A percentile compares a stretch with the other conserved stretches of the same genome.
phyloP scores from a whole-genome alignment of 2,888 invertebrate species.

The Minunthozetes semirufus region DNA sequence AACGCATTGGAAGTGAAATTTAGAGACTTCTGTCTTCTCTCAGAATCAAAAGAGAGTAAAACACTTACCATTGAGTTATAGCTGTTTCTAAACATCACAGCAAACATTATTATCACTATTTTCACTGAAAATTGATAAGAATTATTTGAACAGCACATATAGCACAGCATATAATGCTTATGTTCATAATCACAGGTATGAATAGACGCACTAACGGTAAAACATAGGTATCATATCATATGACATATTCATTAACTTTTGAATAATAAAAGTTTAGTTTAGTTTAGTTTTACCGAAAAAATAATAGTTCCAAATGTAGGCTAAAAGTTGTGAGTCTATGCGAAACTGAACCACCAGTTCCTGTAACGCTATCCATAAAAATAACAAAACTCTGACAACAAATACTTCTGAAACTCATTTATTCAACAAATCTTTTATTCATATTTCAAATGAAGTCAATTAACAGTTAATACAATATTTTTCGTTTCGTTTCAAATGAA shows the following conservation, averaged over 20 bases:
- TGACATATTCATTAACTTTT: neutral
- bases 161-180: no score
- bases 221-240: neutral
- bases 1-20: neutral
- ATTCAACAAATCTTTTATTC: neutral
- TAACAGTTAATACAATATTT: neutral
- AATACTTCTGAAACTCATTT: no score
- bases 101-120: neutral
- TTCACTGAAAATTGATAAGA: neutral
- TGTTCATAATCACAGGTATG: neutral
- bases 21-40: neutral
- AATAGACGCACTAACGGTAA: neutral
- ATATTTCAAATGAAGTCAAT: neutral
- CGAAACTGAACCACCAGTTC: neutral
- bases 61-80: neutral
- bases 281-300: neutral
- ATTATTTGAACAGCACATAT: neutral
- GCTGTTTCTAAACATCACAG: slow-evolving; percentile 7
- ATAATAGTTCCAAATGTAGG: neutral
- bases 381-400: no score
- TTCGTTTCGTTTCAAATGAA: neutral
- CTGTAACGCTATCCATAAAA: neutral
- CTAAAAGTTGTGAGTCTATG: neutral
- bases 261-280: no score
- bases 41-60: neutral